Evolutionary conservation across 2,797 vertebrate species (phyloP).

Genomic region (Podarcis siculus): DNA sequence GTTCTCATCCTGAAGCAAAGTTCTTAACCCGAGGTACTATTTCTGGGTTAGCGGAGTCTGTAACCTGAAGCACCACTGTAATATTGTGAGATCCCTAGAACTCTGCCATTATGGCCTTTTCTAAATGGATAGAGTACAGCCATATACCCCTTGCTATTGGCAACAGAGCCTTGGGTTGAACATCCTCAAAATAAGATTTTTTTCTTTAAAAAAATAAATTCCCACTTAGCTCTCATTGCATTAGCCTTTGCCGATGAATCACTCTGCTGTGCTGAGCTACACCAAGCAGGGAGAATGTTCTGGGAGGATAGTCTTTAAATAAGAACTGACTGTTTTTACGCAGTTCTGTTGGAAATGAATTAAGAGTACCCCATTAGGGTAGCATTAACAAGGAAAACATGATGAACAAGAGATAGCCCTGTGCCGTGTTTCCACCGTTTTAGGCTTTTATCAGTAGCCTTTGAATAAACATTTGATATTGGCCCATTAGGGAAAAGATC

Average conservation of each 20-base stretch:
- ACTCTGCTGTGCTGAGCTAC: not conserved
- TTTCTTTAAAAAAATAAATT: not conserved
- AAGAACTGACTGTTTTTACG: not conserved
- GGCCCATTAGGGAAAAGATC: not conserved
- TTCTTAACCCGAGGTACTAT: too few relatives aligned
- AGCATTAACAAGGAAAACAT: not conserved
- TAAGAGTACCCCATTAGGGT: constrained; percentile 5
- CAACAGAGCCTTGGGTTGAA: not conserved
- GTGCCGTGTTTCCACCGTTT: not conserved
- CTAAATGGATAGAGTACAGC: not conserved
- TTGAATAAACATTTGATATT: constrained; percentile 24
- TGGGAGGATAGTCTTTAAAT: rapidly evolving
- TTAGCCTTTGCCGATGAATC: not conserved
- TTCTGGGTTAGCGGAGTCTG: too few relatives aligned
- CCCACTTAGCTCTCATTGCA: rapidly evolving
- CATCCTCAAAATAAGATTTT: not conserved
- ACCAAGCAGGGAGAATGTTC: not conserved
- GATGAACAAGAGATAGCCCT: not conserved
- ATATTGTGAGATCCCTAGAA: not conserved
- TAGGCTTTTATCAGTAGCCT: constrained; percentile 1
- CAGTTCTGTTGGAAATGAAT: not conserved
- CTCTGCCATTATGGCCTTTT: not conserved
- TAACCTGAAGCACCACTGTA: not conserved
- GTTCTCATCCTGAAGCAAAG: too few relatives aligned
- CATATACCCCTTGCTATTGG: not conserved